Evolutionary conservation across 2,113 vertebrate genomes (phyloP).

Genomic region (Nycticorax nycticorax): DNA sequence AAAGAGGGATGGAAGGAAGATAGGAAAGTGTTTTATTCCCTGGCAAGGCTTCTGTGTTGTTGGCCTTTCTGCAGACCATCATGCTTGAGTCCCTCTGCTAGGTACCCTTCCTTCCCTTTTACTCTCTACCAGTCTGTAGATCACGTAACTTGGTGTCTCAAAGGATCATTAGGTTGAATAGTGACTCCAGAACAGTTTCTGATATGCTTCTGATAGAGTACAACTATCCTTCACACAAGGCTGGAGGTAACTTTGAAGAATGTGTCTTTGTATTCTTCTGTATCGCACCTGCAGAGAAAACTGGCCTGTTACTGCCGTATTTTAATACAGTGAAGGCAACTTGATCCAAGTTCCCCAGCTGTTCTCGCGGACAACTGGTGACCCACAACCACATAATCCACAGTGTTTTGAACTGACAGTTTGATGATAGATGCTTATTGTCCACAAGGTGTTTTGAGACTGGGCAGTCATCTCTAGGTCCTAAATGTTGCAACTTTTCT

Average conservation of each 20-base stretch:
- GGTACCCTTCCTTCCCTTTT: neutral
- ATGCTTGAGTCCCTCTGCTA: neutral
- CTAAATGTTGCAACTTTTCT: neutral
- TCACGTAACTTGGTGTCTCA: neutral
- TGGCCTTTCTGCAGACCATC: neutral
- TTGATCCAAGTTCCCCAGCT: neutral
- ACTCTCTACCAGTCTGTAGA: neutral
- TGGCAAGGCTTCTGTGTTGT: neutral
- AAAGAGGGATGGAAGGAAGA: neutral
- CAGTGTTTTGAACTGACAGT: neutral
- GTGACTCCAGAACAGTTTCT: neutral
- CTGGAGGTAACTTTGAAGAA: neutral
- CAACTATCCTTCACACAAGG: neutral
- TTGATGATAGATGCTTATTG: neutral
- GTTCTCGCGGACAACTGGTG: neutral
- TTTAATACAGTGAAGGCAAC: neutral
- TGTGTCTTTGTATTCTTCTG: neutral
- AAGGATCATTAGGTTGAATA: neutral
- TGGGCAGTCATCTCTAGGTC: neutral
- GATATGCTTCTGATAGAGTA: neutral
- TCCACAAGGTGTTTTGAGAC: constrained; percentile 4
- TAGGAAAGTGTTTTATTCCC: neutral
- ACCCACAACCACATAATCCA: neutral
- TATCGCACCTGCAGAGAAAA: neutral
- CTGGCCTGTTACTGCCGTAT: neutral